Conservation (phyloP, 2,888 invertebrate genomes). For the Spisula subtruncata region DNA sequence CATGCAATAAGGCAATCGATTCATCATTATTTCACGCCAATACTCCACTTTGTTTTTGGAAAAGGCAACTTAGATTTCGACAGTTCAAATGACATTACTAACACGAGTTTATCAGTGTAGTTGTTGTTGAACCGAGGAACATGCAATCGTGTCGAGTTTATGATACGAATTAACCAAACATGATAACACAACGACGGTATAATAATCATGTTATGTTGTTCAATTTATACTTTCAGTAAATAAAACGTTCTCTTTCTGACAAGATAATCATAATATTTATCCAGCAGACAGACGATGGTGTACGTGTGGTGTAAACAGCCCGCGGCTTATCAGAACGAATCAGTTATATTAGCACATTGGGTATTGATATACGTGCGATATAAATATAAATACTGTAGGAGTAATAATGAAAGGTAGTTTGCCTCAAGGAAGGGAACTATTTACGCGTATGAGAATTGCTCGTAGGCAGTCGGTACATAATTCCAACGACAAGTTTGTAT, state of each 20-base stretch:
- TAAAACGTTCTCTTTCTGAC: background rate
- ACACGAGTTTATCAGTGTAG: too few relatives aligned
- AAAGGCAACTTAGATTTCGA: background rate
- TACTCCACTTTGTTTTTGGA: background rate
- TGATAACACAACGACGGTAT: background rate
- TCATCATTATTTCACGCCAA: too few relatives aligned
- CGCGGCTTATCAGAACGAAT: background rate
- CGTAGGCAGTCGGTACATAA: background rate
- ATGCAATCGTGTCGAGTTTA: background rate
- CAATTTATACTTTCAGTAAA: background rate
- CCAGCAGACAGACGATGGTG: background rate
- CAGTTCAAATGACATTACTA: background rate
- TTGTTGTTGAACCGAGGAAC: background rate
- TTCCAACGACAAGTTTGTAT: too few relatives aligned
- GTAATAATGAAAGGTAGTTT: background rate
- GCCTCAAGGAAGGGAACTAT: background rate
- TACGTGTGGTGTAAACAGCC: background rate
- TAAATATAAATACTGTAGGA: background rate
- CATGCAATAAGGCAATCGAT: constrained; percentile 33
- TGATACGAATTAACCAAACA: background rate
- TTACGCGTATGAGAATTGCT: background rate
- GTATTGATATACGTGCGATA: background rate
- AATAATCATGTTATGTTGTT: background rate
- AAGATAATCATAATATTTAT: constrained; percentile 7
- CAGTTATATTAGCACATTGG: background rate